Percentiles rank a stretch among this genome's conserved stretches.
These are phyloP conservation scores for Hypomecis atomaria DNA, from an alignment of 2,888 invertebrate genomes.

Conservation along the genomic window DNA sequence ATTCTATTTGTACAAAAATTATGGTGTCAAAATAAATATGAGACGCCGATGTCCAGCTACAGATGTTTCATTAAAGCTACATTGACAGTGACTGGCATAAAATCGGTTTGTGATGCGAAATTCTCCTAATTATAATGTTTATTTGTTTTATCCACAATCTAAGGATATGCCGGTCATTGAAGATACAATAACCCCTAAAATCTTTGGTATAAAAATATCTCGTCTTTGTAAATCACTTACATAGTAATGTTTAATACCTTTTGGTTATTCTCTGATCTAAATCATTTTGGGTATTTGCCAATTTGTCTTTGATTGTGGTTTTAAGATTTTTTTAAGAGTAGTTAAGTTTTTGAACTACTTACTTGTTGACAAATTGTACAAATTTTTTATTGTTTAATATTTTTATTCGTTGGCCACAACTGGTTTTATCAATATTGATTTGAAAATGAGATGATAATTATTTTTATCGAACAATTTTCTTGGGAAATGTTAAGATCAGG, in stretches of 20 bases:
- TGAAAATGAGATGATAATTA: too few species aligned
- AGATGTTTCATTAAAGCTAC: conserved; percentile 29
- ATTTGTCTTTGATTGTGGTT: conserved; percentile 7
- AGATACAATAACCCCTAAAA: conserved; percentile 5
- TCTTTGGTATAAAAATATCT: conserved; percentile 9
- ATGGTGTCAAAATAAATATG: conserved; percentile 37
- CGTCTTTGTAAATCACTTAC: conserved; percentile 5
- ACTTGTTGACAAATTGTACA: too few species aligned
- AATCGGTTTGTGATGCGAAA: conserved; percentile 11
- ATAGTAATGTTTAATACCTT: conserved; percentile 2
- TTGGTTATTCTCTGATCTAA: conserved; percentile 12
- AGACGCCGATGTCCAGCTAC: conserved; percentile 29
- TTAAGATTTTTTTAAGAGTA: neutral
- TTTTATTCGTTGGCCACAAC: too few species aligned
- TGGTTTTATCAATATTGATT: too few species aligned
- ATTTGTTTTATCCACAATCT: neutral
- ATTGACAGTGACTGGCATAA: conserved; percentile 16
- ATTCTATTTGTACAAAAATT: conserved; percentile 27
- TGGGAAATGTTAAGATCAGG: too few species aligned
- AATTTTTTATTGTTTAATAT: too few species aligned
- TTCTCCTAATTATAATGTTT: conserved; percentile 1
- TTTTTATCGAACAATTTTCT: too few species aligned
- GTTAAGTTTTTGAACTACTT: too few species aligned
- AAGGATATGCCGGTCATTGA: neutral
- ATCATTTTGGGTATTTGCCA: conserved; percentile 18